These are phyloP conservation scores for Phorcus lineatus DNA, from an alignment of 2,888 invertebrate genomes.

Conservation along the genomic window DNA sequence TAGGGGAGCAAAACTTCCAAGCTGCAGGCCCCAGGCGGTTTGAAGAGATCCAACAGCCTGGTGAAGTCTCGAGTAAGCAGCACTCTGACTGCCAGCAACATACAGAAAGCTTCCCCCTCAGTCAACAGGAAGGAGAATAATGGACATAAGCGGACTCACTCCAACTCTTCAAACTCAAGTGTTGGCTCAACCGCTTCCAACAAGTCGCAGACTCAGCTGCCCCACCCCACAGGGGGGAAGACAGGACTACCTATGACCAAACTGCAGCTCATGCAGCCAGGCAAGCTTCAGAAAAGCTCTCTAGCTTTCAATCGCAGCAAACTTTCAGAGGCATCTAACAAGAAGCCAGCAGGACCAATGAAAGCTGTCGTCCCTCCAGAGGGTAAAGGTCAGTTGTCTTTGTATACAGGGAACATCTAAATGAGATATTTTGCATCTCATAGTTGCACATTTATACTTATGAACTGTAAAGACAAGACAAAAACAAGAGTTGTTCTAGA, in stretches of 20 bases:
- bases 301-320: conserved; percentile 26
- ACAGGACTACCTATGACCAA: conserved; percentile 41
- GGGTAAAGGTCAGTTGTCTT: conserved; percentile 20
- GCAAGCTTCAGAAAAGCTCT: conserved; percentile 42
- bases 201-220: background rate
- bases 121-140: background rate
- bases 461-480: too few species aligned
- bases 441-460: too few species aligned
- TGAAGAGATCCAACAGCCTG: background rate
- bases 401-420: background rate
- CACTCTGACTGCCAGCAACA: conserved; percentile 18
- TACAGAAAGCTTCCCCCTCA: background rate
- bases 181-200: background rate
- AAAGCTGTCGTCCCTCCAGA: conserved; percentile 36
- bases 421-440: too few species aligned
- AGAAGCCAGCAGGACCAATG: conserved; percentile 32
- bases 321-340: background rate
- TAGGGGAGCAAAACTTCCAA: background rate
- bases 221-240: conserved; percentile 23
- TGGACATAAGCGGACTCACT: background rate
- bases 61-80: background rate
- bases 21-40: conserved; percentile 9
- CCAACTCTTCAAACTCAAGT: conserved; percentile 2
- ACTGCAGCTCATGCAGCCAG: conserved; percentile 48
- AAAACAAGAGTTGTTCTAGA: too few species aligned